Evolutionary conservation across 2,797 vertebrate species (phyloP), one percentile per base, ranked within the genome.

Genomic region (Rhodeus uyekii): DNA sequence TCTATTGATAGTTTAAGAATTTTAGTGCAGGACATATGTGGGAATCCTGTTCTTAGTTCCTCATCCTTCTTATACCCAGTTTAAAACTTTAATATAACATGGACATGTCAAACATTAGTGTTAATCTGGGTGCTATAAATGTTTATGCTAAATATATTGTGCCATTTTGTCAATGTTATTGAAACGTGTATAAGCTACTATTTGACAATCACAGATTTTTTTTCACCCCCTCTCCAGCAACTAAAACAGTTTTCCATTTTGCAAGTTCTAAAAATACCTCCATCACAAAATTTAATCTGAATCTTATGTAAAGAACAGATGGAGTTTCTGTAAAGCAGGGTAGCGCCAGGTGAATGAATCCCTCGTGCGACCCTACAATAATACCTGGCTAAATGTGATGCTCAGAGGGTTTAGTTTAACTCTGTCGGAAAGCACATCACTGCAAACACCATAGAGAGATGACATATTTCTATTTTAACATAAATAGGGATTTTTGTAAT

Each of bases 141-240:
- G 74, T 64, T 72, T 63, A 75, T 61, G 24, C 18, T 60, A 75
- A 79, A 78, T 65, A 53, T 38, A 64, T 27, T 74, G 89, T 91
- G 89, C 89, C 87, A 88, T 88, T 76, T 86, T 67, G 75, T 29
- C n/a, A 34, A 80, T 55, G 64, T 36, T 61, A 36, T 73, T 78
- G 24, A 58, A 72, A 76, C 55, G 50, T 76, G 74, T 83, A 36
- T 82, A 48, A 27, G 81, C 69, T 69, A 84, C 82, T 83, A 69
- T 81, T 72, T 84, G 74, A 74, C 75, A 76, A 60, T 83, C 65
- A 65, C 68, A 24, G 60, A 5, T 29, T 50, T 50, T 38, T 29
- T 34, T 38, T 34, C n/a, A n/a, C n/a, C n/a, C 44, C 27, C 19
- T 36, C 16, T 29, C 69, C 58, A 46, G 72, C 80, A 82, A 79